A percentile compares a stretch with the other conserved stretches of the same genome.
Conservation (phyloP, 2,797 vertebrate species). For the Rhodeus uyekii region DNA sequence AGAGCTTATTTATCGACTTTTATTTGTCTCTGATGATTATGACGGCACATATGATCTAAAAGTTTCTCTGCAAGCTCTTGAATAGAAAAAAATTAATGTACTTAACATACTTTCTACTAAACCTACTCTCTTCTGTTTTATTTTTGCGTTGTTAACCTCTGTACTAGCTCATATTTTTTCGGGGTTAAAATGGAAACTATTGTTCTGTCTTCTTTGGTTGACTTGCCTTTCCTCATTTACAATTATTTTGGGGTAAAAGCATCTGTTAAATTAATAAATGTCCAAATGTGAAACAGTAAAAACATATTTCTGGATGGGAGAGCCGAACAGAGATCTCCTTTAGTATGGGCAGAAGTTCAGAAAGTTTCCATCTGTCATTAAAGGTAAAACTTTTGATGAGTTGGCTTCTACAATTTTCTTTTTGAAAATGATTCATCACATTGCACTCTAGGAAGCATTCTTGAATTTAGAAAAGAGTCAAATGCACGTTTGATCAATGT, state of each 20-base stretch:
- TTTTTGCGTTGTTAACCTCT: not conserved
- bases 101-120: not conserved
- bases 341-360: not conserved
- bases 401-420: conserved; percentile 3
- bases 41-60: not conserved
- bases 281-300: not conserved
- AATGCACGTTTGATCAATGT: conserved; percentile 28
- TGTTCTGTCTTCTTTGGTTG: not conserved
- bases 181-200: not conserved
- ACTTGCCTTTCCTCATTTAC: not conserved
- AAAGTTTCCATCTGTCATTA: not conserved
- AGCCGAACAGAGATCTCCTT: not conserved
- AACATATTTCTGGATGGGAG: not conserved
- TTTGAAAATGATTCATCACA: not conserved
- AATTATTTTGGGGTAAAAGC: not conserved
- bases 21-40: not conserved
- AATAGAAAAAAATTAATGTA: not conserved
- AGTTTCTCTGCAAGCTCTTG: not conserved
- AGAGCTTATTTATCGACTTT: not conserved
- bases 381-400: conserved; percentile 16
- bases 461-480: conserved; percentile 9
- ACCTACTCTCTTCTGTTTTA: not conserved
- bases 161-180: not conserved
- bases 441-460: not conserved
- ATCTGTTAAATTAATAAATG: not conserved